phyloP scores from a whole-genome alignment of 2,113 vertebrate genomes.

The Gallinago paraguaiae region DNA sequence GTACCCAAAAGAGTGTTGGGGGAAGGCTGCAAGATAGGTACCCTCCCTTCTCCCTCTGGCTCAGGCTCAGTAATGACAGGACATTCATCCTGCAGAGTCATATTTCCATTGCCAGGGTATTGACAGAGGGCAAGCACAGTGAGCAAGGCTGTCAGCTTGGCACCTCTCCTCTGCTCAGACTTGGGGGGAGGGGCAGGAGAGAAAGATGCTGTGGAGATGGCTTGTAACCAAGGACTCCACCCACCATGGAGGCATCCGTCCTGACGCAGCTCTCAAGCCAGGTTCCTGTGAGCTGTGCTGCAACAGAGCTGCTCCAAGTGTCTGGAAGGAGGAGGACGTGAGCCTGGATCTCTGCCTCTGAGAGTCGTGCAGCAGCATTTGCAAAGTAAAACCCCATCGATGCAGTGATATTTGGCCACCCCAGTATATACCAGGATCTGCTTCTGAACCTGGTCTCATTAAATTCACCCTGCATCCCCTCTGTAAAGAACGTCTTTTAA shows the following conservation, averaged over 20 bases:
- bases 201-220: not conserved
- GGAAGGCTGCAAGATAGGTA: not conserved
- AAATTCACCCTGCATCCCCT: rapidly evolving
- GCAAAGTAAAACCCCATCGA: not conserved
- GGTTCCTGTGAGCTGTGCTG: not conserved
- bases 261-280: rapidly evolving
- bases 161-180: not conserved
- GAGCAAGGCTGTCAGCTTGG: not conserved
- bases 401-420: not conserved
- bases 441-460: not conserved
- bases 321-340: not conserved
- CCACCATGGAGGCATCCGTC: rapidly evolving
- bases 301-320: not conserved
- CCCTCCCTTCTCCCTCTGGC: not conserved
- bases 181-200: not conserved
- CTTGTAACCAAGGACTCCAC: not conserved
- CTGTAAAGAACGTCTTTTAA: not conserved
- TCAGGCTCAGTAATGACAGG: not conserved
- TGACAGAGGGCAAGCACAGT: not conserved
- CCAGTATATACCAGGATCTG: not conserved
- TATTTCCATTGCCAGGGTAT: not conserved
- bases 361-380: rapidly evolving
- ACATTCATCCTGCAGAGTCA: not conserved
- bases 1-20: not conserved
- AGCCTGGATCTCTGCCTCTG: not conserved